Base-by-base conservation (phyloP, 2,888 invertebrate species). In the Lysandra bellargus region DNA sequence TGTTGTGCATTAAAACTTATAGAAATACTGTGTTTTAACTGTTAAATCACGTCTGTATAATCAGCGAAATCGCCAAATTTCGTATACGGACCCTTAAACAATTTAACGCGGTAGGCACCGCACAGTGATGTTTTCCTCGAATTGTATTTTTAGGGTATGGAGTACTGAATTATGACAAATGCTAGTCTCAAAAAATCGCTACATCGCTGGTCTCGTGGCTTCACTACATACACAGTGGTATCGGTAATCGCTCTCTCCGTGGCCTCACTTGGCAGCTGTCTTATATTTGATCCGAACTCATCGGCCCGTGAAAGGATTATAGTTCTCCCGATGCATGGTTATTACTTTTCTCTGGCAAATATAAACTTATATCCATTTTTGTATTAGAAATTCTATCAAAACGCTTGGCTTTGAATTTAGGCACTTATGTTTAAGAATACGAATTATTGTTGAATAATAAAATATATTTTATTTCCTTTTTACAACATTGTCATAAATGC, bases 211-310 rank as follows among this genome's bases (percentile, higher is more conserved):
- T 57, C 4, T 57, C 14, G 17, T 57, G 57, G 17, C 14, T 17
- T 17, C 17, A 17, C 23, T 23, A 23, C 23, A 23, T 23, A 1
- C 57, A 17, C 57, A 4, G 57, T 57, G 57, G 17, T 57, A 57
- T 57, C 57, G 17, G 57, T 12, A 53, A 53, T 3, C 14, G 53
- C 53, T 53, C 4, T 0, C 14, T 69, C 69, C 6, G 69, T 69
- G 69, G 69, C 69, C 69, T 69, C 69, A 69, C 69, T 69, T 69
- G 69, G 69, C 69, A 69, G 69, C 69, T 69, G 69, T 69, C 69
- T 69, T 69, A 69, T 69, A 69, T 69, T 69, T 69, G 69, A 69
- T 69, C 69, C 69, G 33, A 69, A 37, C 69, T 69, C 69, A 69
- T 69, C 69, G 69, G 69, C 69, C 33, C 33, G 69, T 69, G 69